Evolutionary conservation across 2,797 vertebrate genomes (phyloP).

Genomic region (Phoeniculus purpureus): DNA sequence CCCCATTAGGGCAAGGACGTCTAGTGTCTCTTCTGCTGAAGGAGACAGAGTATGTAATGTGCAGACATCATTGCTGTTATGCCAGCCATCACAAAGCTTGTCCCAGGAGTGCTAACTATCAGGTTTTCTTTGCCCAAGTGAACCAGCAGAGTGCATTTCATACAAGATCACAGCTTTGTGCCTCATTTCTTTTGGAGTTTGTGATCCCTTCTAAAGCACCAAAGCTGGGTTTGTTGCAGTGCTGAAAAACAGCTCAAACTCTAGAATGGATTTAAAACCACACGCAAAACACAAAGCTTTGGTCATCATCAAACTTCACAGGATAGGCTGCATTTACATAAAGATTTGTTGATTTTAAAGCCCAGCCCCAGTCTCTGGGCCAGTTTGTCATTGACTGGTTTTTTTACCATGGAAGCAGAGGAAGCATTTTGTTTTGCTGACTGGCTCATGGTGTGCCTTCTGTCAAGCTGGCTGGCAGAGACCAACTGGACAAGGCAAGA

Average conservation of each 20-base stretch:
- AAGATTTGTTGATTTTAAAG: neutral
- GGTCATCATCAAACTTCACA: neutral
- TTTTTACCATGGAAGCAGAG: neutral
- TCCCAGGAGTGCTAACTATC: neutral
- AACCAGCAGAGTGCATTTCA: neutral
- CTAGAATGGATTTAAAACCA: neutral
- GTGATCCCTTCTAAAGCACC: neutral
- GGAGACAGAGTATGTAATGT: neutral
- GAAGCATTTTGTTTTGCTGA: neutral
- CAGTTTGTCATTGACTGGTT: neutral
- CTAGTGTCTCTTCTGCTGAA: neutral
- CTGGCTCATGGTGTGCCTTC: neutral
- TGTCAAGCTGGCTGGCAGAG: neutral
- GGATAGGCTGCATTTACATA: neutral
- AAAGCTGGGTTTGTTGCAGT: neutral
- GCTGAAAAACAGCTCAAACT: neutral
- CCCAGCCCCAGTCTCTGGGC: rapidly evolving
- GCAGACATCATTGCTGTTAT: neutral
- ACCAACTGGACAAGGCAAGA: neutral
- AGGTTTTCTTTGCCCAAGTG: neutral
- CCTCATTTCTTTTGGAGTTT: neutral
- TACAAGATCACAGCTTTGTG: neutral
- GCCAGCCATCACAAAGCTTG: neutral
- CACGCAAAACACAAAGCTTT: neutral
- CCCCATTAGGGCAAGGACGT: neutral